phyloP scores from a whole-genome alignment of 2,113 vertebrate genomes.

The Felis catus region F.catus_Fca126_mat1.0 CM031419.1:94904001-94904500 shows the following conservation, averaged over 20 bases:
- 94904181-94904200: neutral
- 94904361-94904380: neutral
- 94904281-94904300: neutral
- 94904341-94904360: neutral
- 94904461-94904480: neutral
- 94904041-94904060: neutral
- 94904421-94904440: neutral
- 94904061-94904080: neutral
- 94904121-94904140: neutral
- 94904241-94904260: conserved; percentile 23
- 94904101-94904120: neutral
- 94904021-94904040: neutral
- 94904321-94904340: neutral
- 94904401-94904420: neutral
- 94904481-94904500: neutral
- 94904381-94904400: neutral
- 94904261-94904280: neutral
- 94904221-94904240: neutral
- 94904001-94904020: neutral
- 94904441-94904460: neutral
- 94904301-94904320: neutral
- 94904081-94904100: neutral
- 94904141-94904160: neutral
- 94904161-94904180: neutral
- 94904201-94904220: neutral